These are phyloP conservation scores for Nudaria mundana DNA, from an alignment of 2,888 invertebrate species.

Conservation along the genomic window DNA sequence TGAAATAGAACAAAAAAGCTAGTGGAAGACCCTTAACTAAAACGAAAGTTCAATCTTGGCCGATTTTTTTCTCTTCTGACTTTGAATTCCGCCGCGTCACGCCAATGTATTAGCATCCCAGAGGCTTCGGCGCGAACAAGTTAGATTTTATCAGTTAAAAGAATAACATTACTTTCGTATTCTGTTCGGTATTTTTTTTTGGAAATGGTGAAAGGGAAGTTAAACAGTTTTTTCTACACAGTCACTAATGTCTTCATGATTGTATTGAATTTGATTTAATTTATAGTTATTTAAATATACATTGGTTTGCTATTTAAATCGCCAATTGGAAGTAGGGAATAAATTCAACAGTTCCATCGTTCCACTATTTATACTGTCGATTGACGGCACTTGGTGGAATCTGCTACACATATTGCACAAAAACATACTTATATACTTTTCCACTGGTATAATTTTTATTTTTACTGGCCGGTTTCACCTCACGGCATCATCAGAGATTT, in stretches of 20 bases:
- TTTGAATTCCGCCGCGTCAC: slow-evolving; percentile 37
- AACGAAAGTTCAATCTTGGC: slow-evolving; percentile 1
- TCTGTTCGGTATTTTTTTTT: slow-evolving; percentile 13
- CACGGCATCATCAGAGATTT: no score
- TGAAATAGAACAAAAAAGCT: no score
- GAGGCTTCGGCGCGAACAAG: slow-evolving; percentile 22
- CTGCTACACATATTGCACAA: no score
- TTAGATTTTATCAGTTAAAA: slow-evolving; percentile 33
- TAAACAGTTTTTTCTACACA: not conserved
- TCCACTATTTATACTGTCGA: no score
- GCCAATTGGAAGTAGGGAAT: no score
- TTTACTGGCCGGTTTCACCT: no score
- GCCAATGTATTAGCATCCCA: slow-evolving; percentile 24
- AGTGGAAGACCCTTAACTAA: slow-evolving; percentile 15
- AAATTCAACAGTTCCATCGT: no score
- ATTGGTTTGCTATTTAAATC: not conserved
- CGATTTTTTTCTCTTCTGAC: slow-evolving; percentile 14
- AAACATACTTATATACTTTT: no score
- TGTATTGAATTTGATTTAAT: no score
- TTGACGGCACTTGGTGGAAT: no score
- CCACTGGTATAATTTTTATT: no score
- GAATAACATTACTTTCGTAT: slow-evolving; percentile 17
- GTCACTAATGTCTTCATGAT: slow-evolving; percentile 5
- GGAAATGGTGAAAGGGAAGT: slow-evolving; percentile 4
- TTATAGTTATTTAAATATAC: not conserved